Evolutionary conservation across 2,113 vertebrate genomes (phyloP), one percentile per base, ranked within the genome.

Genomic region (Symphodus melops): DNA sequence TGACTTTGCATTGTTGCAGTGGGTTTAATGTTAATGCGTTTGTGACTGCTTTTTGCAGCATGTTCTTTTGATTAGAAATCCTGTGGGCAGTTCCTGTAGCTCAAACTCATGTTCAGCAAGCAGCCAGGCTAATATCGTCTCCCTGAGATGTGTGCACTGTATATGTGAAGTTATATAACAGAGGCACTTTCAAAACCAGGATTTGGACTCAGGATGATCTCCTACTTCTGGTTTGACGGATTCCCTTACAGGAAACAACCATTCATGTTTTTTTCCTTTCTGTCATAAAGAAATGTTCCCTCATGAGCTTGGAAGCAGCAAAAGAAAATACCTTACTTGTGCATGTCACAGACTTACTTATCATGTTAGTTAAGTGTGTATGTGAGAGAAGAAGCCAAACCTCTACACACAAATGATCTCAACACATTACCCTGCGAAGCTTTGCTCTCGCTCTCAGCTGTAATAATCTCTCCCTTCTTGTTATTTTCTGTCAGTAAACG

Each of bases 401-500:
- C 4, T 65, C 21, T 2, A 25, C 48, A 67, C 57, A 54, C 17
- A 36, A 68, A 41, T 1, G 28, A 64, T 8, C 17, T 21, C 20
- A 42, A 37, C 25, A 25, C 42, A 20, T 48, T 41, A 5, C n/a
- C 11, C 37, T 1, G 21, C 11, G 33, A 36, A 54, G 56, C 39
- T 48, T 7, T 21, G 58, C 69, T 0, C 49, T 61, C 6, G 7
- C 59, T 46, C 52, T 39, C 25, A 2, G 53, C 1, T 36, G 53
- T 37, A n/a, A 52, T 46, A 10, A 53, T 48, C 52, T 23, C 5
- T 58, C 44, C 44, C 19, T 65, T 23, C 49, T 62, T 56, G 58
- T 69, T 69, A 58, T 64, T 63, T 9, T 4, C 13, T 23, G 67
- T 58, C 44, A 52, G 44, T 65, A n/a, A 48, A 58, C 21, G 44